phyloP scores from a whole-genome alignment of 2,113 vertebrate genomes.

The Pygoscelis adeliae region DNA sequence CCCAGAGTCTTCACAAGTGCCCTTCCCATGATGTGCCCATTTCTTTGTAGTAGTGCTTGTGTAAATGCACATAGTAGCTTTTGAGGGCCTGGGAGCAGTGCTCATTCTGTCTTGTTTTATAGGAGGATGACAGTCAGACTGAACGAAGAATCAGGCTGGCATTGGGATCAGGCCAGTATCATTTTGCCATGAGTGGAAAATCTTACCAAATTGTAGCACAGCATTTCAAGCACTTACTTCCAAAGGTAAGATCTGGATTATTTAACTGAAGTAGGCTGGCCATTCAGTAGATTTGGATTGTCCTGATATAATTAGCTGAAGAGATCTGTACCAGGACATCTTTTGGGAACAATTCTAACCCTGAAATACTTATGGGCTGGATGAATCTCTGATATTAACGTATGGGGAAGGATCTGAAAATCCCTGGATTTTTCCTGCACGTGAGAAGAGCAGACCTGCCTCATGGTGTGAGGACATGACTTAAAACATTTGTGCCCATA shows the following conservation, averaged over 20 bases:
- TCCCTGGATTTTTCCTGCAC: neutral
- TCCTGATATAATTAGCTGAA: neutral
- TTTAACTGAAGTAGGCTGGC: neutral
- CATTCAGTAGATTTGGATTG: neutral
- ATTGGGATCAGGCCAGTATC: constrained; percentile 48
- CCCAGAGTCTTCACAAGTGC: neutral
- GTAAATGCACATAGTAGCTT: neutral
- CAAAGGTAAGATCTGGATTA: constrained; percentile 70
- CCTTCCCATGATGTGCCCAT: neutral
- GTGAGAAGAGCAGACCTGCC: neutral
- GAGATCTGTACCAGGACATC: neutral
- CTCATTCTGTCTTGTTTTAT: neutral
- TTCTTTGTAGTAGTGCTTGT: neutral
- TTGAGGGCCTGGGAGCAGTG: neutral
- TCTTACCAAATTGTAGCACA: constrained; percentile 73
- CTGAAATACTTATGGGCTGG: neutral
- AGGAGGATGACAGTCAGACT: constrained; percentile 60
- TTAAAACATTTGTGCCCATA: neutral
- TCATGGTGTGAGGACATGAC: neutral
- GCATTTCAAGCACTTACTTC: constrained; percentile 74
- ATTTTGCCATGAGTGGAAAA: constrained; percentile 80
- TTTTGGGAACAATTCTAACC: neutral
- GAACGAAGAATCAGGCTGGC: neutral
- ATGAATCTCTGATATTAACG: neutral
- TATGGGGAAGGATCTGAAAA: neutral